Conservation (phyloP, 2,113 vertebrate genomes). For the Thamnophis sirtalis region DNA sequence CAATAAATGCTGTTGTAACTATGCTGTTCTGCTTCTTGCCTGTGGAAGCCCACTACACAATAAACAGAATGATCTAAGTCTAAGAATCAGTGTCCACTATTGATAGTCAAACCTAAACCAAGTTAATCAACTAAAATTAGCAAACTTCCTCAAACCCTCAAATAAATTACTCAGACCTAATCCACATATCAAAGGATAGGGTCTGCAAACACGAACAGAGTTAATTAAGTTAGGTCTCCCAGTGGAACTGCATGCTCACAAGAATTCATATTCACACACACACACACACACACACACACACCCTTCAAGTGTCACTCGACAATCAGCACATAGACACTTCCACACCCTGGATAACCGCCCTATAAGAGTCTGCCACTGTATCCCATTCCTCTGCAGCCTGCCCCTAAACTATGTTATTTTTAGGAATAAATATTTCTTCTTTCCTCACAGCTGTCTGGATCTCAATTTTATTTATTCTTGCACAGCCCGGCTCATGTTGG, state of each 20-base stretch:
- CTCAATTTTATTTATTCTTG: not conserved
- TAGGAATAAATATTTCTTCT: not conserved
- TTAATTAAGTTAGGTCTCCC: not conserved
- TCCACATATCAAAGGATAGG: not conserved
- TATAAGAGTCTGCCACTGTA: not conserved
- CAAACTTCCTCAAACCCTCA: not conserved
- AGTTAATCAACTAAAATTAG: not conserved
- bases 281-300: too few species aligned
- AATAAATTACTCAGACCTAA: not conserved
- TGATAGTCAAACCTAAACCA: not conserved
- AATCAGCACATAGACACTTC: not conserved
- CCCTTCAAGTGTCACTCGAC: not conserved
- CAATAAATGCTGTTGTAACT: too few species aligned
- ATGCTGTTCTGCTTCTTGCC: too few species aligned
- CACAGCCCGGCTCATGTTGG: not conserved
- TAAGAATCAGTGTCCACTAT: not conserved
- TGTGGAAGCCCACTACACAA: too few species aligned
- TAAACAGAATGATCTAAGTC: too few species aligned
- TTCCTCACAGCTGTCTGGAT: not conserved
- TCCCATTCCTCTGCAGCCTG: not conserved
- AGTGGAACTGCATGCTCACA: not conserved
- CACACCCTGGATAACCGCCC: not conserved
- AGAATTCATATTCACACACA: not conserved
- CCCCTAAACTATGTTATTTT: not conserved
- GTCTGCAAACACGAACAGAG: not conserved